Evolutionary conservation across 2,888 invertebrate genomes (phyloP).

Genomic region (Gibbula magus): DNA sequence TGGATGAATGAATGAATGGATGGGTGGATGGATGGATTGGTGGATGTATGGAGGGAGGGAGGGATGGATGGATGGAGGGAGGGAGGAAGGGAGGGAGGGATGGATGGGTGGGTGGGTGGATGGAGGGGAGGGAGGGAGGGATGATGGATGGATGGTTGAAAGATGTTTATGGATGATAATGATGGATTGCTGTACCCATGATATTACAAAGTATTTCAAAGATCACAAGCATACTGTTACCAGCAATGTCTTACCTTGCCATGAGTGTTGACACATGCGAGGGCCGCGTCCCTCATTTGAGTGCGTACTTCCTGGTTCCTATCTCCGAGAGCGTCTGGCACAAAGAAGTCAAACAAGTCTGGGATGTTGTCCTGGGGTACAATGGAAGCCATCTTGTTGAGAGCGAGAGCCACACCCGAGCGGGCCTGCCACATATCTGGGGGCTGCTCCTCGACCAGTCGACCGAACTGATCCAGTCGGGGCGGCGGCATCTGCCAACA

Average conservation of each 20-base stretch:
- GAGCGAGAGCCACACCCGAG: conserved; percentile 89
- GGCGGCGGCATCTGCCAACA: conserved; percentile 72
- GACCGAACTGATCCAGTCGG: conserved; percentile 90
- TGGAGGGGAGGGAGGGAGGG: too few species aligned
- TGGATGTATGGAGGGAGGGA: too few species aligned
- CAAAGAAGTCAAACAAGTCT: conserved; percentile 77
- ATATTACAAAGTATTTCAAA: not conserved
- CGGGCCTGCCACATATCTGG: conserved; percentile 94
- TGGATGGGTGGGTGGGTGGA: too few species aligned
- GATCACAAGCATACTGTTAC: not conserved
- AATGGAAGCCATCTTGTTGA: conserved; percentile 86
- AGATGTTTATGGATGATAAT: not conserved
- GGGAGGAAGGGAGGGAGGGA: too few species aligned
- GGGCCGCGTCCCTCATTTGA: conserved; percentile 95
- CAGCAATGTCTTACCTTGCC: conserved; percentile 83
- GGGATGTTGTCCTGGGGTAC: conserved; percentile 83
- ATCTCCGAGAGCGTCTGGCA: conserved; percentile 90
- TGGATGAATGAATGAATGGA: too few species aligned
- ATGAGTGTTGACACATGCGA: conserved; percentile 91
- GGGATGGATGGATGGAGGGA: too few species aligned
- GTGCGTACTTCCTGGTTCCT: conserved; percentile 87
- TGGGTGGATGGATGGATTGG: too few species aligned
- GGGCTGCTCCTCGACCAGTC: conserved; percentile 85
- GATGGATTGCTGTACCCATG: not conserved
- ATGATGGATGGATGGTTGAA: not conserved